Evolutionary conservation across 2,797 vertebrate species (phyloP).

Genomic region (Onychomys arenicola): DNA sequence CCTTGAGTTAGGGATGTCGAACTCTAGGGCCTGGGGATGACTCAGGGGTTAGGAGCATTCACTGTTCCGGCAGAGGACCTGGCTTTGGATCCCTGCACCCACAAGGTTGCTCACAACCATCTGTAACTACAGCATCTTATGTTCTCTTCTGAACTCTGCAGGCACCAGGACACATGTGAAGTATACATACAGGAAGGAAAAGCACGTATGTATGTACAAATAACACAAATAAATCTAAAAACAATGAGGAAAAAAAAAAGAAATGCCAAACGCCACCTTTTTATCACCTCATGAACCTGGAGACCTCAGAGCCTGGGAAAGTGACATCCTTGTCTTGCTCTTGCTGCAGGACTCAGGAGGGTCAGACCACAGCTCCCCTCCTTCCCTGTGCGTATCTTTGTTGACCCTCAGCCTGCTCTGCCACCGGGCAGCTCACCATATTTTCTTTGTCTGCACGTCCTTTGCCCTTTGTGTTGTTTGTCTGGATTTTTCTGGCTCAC

Average conservation of each 20-base stretch:
- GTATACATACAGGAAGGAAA: neutral
- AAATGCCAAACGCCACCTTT: neutral
- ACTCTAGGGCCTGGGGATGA: neutral
- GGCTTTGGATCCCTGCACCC: neutral
- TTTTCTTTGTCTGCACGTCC: neutral
- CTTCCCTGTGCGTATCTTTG: neutral
- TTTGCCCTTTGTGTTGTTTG: neutral
- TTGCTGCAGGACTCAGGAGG: neutral
- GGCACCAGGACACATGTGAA: neutral
- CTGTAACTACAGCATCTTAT: neutral
- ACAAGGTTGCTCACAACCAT: neutral
- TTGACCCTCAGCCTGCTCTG: neutral
- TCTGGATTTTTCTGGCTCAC: conserved; percentile 47
- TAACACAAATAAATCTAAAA: neutral
- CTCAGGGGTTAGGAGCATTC: neutral
- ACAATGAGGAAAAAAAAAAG: neutral
- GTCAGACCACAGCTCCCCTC: neutral
- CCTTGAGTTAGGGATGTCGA: neutral
- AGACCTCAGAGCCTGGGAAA: neutral
- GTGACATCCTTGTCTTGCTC: neutral
- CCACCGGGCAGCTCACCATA: neutral
- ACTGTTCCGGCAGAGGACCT: neutral
- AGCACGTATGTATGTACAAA: neutral
- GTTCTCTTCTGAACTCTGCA: neutral
- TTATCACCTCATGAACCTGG: neutral